A percentile compares a stretch with the other conserved stretches of the same genome.
These are phyloP conservation scores for Kuschelorhynchus macadamiae DNA, from an alignment of 2,888 invertebrate genomes.

Conservation along the genomic window DNA sequence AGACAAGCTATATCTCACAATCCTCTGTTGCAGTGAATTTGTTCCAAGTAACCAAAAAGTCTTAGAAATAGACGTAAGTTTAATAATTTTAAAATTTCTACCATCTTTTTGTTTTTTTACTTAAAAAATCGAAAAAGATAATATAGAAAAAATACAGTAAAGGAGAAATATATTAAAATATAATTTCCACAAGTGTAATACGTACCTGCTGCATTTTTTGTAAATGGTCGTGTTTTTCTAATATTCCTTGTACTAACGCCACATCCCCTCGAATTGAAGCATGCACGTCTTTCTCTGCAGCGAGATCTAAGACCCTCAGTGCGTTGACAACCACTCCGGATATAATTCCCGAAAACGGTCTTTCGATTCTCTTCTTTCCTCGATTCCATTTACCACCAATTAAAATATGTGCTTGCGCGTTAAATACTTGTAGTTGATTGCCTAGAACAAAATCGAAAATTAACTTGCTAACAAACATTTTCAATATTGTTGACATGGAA, in stretches of 20 bases:
- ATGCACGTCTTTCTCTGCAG: slow-evolving; percentile 85
- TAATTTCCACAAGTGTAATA: no score
- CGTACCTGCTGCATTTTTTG: slow-evolving; percentile 92
- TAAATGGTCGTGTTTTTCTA: slow-evolving; percentile 81
- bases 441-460: slow-evolving; percentile 73
- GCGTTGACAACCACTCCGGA: slow-evolving; percentile 93
- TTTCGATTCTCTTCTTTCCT: slow-evolving; percentile 78
- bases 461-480: no score
- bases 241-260: slow-evolving; percentile 80
- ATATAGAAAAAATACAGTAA: no score
- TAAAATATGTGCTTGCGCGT: slow-evolving; percentile 90
- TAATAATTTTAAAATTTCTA: no score
- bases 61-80: no score
- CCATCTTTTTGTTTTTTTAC: no score
- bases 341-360: slow-evolving; percentile 89
- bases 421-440: slow-evolving; percentile 80
- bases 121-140: no score
- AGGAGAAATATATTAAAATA: no score
- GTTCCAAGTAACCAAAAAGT: no score
- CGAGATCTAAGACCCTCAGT: slow-evolving; percentile 85
- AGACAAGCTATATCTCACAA: no score
- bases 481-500: no score
- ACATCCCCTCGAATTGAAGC: slow-evolving; percentile 88
- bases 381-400: slow-evolving; percentile 88
- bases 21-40: no score